A percentile compares a stretch with the other conserved stretches of the same genome.
These are phyloP conservation scores for Sebastes itinus DNA, from an alignment of 2,797 vertebrate species.

Conservation along the genomic window DNA sequence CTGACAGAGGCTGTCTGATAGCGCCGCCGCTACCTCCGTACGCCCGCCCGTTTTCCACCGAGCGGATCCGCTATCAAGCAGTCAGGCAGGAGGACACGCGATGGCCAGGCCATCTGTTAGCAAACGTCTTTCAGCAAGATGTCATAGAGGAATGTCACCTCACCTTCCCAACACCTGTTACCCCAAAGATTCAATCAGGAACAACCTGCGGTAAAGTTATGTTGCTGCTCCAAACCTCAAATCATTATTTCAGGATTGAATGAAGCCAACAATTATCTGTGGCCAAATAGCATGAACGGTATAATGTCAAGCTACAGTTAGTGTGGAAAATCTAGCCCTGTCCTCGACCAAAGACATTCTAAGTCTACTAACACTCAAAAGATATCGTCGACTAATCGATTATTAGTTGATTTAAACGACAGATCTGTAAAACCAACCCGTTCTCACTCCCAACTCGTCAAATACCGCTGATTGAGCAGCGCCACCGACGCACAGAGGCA, in stretches of 20 bases:
- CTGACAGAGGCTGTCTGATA: slow-evolving; percentile 78
- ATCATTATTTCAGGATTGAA: background rate
- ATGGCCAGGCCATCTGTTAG: slow-evolving; percentile 60
- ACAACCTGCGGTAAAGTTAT: slow-evolving; percentile 1
- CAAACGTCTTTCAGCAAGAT: slow-evolving; percentile 61
- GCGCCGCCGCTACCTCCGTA: slow-evolving; percentile 34
- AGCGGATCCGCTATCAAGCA: slow-evolving; percentile 66
- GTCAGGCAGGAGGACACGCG: slow-evolving; percentile 13
- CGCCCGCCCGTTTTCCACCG: slow-evolving; percentile 58
- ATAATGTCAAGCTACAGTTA: background rate
- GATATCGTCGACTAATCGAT: too few relatives aligned
- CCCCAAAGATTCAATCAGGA: slow-evolving; percentile 1
- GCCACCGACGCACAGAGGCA: too few relatives aligned
- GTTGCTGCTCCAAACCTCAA: background rate
- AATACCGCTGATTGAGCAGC: too few relatives aligned
- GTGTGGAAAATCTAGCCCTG: background rate
- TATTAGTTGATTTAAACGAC: too few relatives aligned
- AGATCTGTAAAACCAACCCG: too few relatives aligned
- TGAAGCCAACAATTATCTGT: background rate
- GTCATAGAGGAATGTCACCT: slow-evolving; percentile 37
- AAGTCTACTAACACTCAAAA: too few relatives aligned
- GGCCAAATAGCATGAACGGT: background rate
- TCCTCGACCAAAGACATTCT: too few relatives aligned
- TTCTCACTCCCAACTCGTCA: too few relatives aligned
- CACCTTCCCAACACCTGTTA: slow-evolving; percentile 58